These are phyloP conservation scores for Xiphias gladius DNA, from an alignment of 2,113 vertebrate species.

Conservation along the genomic window DNA sequence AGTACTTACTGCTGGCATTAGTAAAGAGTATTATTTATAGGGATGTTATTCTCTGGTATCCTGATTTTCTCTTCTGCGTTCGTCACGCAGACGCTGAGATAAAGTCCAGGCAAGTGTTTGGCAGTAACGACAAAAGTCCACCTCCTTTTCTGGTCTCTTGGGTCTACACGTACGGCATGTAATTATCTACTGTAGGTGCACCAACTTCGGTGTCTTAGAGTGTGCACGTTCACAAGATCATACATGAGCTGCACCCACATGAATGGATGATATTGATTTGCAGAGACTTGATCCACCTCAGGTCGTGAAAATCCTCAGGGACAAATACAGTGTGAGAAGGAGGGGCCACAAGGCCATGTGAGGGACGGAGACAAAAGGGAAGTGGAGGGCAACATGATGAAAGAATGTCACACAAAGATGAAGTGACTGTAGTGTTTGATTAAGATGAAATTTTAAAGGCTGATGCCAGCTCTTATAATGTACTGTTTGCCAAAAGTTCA, in stretches of 20 bases:
- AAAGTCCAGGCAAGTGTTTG: constrained; percentile 6
- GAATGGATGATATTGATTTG: constrained; percentile 75
- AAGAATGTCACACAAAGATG: constrained; percentile 3
- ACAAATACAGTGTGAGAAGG: constrained; percentile 42
- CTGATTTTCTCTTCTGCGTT: constrained; percentile 26
- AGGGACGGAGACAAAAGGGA: constrained; percentile 35
- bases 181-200: constrained; percentile 5
- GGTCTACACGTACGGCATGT: not conserved
- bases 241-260: constrained; percentile 51
- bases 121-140: constrained; percentile 15
- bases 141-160: not conserved
- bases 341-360: constrained; percentile 19
- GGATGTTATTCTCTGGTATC: constrained; percentile 14
- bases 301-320: constrained; percentile 58
- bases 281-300: constrained; percentile 65
- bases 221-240: constrained; percentile 43
- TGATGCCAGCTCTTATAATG: not conserved
- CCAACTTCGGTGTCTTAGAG: constrained; percentile 5
- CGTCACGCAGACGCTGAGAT: constrained; percentile 6
- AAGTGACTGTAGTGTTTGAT: not conserved
- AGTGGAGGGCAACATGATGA: constrained; percentile 29
- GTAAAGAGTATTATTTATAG: constrained; percentile 47
- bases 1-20: constrained; percentile 44
- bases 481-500: not conserved
- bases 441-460: not conserved